A percentile compares a stretch with the other conserved stretches of the same genome.
Conservation (phyloP, 2,113 vertebrate genomes). For the Eupsittula cactorum region DNA sequence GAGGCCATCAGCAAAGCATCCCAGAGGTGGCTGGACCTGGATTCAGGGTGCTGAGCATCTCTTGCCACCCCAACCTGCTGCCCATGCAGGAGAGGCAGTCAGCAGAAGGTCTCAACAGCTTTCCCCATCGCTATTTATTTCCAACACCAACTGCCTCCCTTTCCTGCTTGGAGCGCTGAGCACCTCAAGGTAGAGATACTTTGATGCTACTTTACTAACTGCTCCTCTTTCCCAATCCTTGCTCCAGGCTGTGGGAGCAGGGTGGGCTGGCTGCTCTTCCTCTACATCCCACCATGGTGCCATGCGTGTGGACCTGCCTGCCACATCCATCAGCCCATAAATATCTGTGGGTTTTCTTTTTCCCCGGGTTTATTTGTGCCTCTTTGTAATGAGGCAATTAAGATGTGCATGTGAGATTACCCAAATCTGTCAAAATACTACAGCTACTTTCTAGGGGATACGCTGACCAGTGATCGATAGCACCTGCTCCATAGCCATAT, state of each 20-base stretch:
- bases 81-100: background rate
- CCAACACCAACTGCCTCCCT: background rate
- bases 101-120: background rate
- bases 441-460: background rate
- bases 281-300: background rate
- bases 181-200: background rate
- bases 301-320: background rate
- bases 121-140: background rate
- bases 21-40: background rate
- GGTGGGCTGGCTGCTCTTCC: background rate
- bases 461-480: background rate
- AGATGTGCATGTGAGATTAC: slow-evolving; percentile 38
- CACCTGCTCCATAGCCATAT: background rate
- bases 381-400: slow-evolving; percentile 32
- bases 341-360: background rate
- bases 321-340: background rate
- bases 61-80: background rate
- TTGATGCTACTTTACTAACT: background rate
- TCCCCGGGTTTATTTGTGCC: background rate
- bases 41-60: background rate
- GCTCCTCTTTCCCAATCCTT: background rate
- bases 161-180: fast-evolving
- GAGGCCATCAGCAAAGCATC: background rate
- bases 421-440: slow-evolving; percentile 20
- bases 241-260: background rate